Conservation (phyloP, 2,888 invertebrate genomes). For the Clostera curtula region DNA sequence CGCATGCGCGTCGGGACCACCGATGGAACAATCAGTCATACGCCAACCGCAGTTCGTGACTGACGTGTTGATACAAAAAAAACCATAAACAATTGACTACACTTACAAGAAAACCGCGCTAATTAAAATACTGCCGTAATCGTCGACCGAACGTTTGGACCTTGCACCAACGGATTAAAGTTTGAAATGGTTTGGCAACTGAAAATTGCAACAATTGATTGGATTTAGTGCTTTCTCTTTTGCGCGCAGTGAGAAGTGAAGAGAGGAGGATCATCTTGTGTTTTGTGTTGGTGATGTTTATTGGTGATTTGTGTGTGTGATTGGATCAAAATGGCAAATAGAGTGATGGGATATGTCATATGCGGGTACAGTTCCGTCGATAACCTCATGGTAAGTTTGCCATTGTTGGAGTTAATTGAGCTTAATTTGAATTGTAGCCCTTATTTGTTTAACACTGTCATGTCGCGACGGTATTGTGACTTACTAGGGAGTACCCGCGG, state of each 20-base stretch:
- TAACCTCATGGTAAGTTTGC: constrained; percentile 67
- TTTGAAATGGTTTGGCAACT: constrained; percentile 13
- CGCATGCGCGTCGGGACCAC: constrained; percentile 22
- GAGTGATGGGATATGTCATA: constrained; percentile 73
- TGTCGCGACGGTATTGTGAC: too few relatives aligned
- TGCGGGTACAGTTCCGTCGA: constrained; percentile 77
- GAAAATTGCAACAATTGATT: constrained; percentile 18
- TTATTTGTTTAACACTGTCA: too few relatives aligned
- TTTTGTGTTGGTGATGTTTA: constrained; percentile 18
- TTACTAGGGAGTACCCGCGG: too few relatives aligned
- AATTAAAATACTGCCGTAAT: constrained; percentile 17
- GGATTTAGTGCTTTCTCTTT: constrained; percentile 23
- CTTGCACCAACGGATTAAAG: constrained; percentile 17
- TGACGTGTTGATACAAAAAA: constrained; percentile 21
- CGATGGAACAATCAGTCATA: constrained; percentile 25
- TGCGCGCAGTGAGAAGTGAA: constrained; percentile 15
- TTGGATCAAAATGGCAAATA: constrained; percentile 53
- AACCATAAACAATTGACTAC: too few relatives aligned
- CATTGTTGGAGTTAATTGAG: background rate
- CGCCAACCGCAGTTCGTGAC: constrained; percentile 21
- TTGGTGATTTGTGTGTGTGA: constrained; percentile 26
- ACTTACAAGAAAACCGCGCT: constrained; percentile 9
- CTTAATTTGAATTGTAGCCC: too few relatives aligned
- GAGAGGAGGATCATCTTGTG: constrained; percentile 14
- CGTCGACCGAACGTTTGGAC: constrained; percentile 6